phyloP scores from a whole-genome alignment of 2,113 vertebrate genomes.

The Origma solitaria region DNA sequence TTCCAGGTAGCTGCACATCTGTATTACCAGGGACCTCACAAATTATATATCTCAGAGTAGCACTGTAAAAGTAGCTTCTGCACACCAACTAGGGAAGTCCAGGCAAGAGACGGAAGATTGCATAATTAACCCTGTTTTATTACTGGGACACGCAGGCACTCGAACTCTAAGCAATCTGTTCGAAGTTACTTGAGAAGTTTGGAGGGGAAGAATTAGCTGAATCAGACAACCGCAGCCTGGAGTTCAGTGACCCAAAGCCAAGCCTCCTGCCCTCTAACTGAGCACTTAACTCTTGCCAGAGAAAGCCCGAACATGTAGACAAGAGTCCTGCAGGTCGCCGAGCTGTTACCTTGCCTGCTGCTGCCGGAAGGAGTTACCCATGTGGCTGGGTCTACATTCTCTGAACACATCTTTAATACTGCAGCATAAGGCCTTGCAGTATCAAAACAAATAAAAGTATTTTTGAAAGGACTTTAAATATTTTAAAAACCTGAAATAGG shows the following conservation, averaged over 20 bases:
- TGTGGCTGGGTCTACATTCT: fast-evolving
- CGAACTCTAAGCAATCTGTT: background rate
- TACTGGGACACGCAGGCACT: background rate
- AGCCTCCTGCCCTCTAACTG: slow-evolving; percentile 11
- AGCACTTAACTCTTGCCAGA: background rate
- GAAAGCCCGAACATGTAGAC: background rate
- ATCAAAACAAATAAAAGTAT: background rate
- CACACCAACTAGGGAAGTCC: background rate
- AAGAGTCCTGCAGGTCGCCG: background rate
- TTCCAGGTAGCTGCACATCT: background rate
- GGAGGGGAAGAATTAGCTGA: slow-evolving; percentile 35
- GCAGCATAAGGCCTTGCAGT: background rate
- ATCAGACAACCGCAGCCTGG: background rate
- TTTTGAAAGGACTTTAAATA: background rate
- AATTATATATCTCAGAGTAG: background rate
- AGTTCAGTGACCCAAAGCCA: slow-evolving; percentile 26
- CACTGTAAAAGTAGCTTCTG: background rate
- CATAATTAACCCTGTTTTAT: background rate
- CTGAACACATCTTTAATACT: background rate
- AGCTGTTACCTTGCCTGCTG: background rate
- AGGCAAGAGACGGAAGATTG: background rate
- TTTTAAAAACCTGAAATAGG: slow-evolving; percentile 1
- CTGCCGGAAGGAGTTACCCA: background rate
- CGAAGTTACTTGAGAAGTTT: background rate
- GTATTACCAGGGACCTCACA: background rate